phyloP scores from a whole-genome alignment of 2,888 invertebrate species.

The Agrotis ipsilon region DNA sequence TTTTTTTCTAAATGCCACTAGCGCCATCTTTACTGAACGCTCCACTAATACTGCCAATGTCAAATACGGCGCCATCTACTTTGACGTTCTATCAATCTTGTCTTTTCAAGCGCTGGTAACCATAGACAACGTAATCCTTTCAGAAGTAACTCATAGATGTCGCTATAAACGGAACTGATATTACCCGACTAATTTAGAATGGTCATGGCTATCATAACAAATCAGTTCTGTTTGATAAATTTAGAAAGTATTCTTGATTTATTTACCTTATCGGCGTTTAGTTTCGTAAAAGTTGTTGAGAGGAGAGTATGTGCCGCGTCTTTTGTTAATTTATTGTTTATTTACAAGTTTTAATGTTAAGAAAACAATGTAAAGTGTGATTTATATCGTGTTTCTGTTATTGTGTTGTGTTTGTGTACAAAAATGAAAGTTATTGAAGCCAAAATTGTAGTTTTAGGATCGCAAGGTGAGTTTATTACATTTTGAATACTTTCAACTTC shows the following conservation, averaged over 20 bases:
- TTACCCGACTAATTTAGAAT: slow-evolving; percentile 42
- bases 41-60: not conserved
- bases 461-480: slow-evolving; percentile 92
- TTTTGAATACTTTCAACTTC: slow-evolving; percentile 37
- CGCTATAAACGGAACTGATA: slow-evolving; percentile 1
- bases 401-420: slow-evolving; percentile 63
- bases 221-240: slow-evolving; percentile 12
- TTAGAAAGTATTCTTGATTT: slow-evolving; percentile 44
- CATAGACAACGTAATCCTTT: not conserved
- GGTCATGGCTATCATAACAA: not conserved
- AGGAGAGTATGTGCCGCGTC: slow-evolving; percentile 28
- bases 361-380: slow-evolving; percentile 66
- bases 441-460: slow-evolving; percentile 96
- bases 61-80: slow-evolving; percentile 8
- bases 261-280: slow-evolving; percentile 22
- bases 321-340: slow-evolving; percentile 54
- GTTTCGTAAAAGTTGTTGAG: slow-evolving; percentile 28
- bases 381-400: slow-evolving; percentile 37
- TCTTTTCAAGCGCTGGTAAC: not conserved
- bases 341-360: slow-evolving; percentile 30
- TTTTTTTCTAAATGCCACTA: not conserved
- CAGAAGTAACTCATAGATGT: slow-evolving; percentile 22
- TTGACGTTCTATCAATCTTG: not conserved
- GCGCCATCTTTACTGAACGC: slow-evolving; percentile 15
- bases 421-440: slow-evolving; percentile 95